Evolutionary conservation across 2,888 invertebrate genomes (phyloP).

Genomic region (Ellobium chinense): DNA sequence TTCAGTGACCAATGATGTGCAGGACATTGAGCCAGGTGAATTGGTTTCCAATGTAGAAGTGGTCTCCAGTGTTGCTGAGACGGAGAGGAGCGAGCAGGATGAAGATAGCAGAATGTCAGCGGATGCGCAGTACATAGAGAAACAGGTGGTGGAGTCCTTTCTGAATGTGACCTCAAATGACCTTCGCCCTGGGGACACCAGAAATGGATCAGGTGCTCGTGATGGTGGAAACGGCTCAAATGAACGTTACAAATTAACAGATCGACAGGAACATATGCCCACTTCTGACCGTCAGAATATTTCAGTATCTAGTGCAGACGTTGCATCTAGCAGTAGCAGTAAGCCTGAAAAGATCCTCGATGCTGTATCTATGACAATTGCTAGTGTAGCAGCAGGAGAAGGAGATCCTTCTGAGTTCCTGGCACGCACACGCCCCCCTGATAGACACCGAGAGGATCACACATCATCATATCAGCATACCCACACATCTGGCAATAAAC

Average conservation of each 20-base stretch:
- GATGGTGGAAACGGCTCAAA: neutral
- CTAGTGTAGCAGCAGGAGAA: slow-evolving; percentile 46
- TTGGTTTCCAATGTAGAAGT: slow-evolving; percentile 14
- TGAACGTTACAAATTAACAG: neutral
- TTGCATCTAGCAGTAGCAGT: neutral
- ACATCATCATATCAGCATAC: slow-evolving; percentile 13
- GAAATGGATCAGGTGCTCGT: neutral
- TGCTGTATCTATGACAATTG: slow-evolving; percentile 42
- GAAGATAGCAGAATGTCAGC: slow-evolving; percentile 17
- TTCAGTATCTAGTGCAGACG: neutral
- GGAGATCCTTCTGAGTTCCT: slow-evolving; percentile 39
- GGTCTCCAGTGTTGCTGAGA: neutral
- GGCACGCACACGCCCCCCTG: neutral
- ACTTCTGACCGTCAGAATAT: neutral
- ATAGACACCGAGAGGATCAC: slow-evolving; percentile 13
- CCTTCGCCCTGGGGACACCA: neutral
- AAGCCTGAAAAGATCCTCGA: slow-evolving; percentile 31
- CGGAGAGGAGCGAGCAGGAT: slow-evolving; percentile 15
- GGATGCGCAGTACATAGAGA: slow-evolving; percentile 43
- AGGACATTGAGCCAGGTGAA: slow-evolving; percentile 24
- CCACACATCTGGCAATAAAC: slow-evolving; percentile 20
- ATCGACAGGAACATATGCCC: neutral
- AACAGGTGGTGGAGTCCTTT: slow-evolving; percentile 42
- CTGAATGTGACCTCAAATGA: slow-evolving; percentile 28
- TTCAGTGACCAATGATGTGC: slow-evolving; percentile 8